Conservation (phyloP, 1,140 invertebrate genomes). For the Calycopis cecrops region DNA sequence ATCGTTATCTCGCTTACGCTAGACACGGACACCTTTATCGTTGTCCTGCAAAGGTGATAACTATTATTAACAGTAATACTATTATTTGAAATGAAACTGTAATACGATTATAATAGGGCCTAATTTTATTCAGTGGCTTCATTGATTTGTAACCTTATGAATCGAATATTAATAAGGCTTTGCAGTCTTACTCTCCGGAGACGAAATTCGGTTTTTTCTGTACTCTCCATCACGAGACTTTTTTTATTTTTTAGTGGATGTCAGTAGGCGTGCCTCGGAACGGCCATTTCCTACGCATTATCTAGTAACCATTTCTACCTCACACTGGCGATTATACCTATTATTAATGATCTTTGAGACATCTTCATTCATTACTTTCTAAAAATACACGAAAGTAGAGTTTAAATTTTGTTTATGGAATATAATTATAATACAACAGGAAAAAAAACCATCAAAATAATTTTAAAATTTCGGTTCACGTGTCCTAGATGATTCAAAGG, state of each 20-base stretch:
- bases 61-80: conserved; percentile 24
- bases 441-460: not conserved
- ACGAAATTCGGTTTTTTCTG: conserved; percentile 69
- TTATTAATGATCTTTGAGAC: conserved; percentile 23
- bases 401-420: too few relatives aligned
- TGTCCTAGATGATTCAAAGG: too few relatives aligned
- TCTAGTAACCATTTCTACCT: conserved; percentile 63
- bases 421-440: too few relatives aligned
- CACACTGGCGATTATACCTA: conserved; percentile 12
- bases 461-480: not conserved
- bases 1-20: conserved; percentile 47
- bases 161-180: conserved; percentile 45
- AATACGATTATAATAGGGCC: conserved; percentile 18
- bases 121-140: conserved; percentile 22
- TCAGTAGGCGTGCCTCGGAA: conserved; percentile 55
- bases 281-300: conserved; percentile 67
- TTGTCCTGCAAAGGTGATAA: conserved; percentile 33
- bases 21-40: conserved; percentile 59
- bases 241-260: conserved; percentile 69
- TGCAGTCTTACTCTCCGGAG: conserved; percentile 70
- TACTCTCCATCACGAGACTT: conserved; percentile 59
- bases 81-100: conserved; percentile 22
- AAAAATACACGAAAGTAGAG: too few relatives aligned
- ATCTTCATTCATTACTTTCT: conserved; percentile 11
- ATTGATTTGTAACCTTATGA: conserved; percentile 34